Base-by-base conservation (phyloP, 2,888 invertebrate genomes). In the Eilema griseolum region DNA sequence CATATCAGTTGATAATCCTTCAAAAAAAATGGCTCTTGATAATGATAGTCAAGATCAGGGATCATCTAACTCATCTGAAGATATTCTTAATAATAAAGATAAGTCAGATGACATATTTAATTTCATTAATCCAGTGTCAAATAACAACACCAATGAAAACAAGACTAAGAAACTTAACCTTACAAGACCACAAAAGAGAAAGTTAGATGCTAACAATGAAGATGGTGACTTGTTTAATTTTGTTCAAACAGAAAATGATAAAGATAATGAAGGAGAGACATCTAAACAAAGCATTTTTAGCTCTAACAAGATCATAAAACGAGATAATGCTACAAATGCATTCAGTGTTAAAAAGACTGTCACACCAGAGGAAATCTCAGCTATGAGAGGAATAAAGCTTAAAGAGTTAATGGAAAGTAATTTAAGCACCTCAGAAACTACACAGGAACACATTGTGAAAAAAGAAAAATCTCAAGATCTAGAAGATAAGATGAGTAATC, bases 211-310 rank as follows among this genome's bases (percentile, higher is more conserved):
- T 70, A 78, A 85, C 69, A 83, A 84, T 78, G 89, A 91, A 83
- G 93, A 92, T 71, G 92, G 90, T 67, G 87, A 91, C 72, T 84
- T 94, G 70, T 95, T 95, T 76, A 93, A 95, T 82, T 95, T 95
- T 89, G 86, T 95, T 65, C 85, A 86, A 59, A 66, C 69, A 31
- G 78, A 78, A 77, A 86, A 89, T 71, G 85, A 83, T 68, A 81
- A 81, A 60, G 76, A 11, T 61, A 37, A 76, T 60, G 79, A 77
- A 46, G 65, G 67, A 70, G 67, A 70, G 14, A 72, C 78, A 64
- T 68, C 81, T 31, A 85, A 85, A 74, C 72, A 84, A 28, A 85
- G 75, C 52, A 82, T 88, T 61, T 89, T 87, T 82, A 69, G 64
- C 64, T 28, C 71, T 23, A 67, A 76, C 37, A 83, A 74, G 70